A percentile compares a stretch with the other conserved stretches of the same genome.
These are phyloP conservation scores for Chromobotia macracanthus DNA, from an alignment of 2,797 vertebrate genomes.

Conservation along the genomic window DNA sequence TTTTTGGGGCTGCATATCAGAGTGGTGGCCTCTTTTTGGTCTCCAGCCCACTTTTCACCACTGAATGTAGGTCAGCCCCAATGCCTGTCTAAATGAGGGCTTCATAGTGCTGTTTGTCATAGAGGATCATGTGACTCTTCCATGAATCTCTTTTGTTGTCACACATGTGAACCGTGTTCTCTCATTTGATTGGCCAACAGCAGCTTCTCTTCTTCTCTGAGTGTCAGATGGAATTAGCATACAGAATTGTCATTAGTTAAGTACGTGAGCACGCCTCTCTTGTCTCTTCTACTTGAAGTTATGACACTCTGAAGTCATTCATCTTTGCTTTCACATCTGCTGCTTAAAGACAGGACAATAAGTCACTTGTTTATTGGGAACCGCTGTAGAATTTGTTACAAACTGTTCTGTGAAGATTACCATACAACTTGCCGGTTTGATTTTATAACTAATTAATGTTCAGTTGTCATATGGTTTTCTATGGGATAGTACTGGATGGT, in stretches of 20 bases:
- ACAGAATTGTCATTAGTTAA: conserved; percentile 50
- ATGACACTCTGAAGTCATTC: conserved; percentile 22
- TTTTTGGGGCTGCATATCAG: conserved; percentile 67
- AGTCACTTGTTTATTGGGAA: neutral
- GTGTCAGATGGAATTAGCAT: conserved; percentile 56
- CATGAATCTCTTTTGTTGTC: conserved; percentile 68
- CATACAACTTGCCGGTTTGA: too few species aligned
- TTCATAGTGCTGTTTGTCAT: conserved; percentile 70
- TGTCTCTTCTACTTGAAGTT: neutral
- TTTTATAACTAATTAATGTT: too few species aligned
- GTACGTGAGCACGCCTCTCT: conserved; percentile 28
- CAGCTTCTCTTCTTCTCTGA: conserved; percentile 29
- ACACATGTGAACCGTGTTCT: conserved; percentile 38
- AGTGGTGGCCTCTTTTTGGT: conserved; percentile 72
- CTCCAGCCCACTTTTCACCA: too few species aligned
- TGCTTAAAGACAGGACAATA: neutral
- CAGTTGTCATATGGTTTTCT: too few species aligned
- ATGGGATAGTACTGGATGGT: too few species aligned
- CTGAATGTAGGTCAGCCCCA: conserved; percentile 75
- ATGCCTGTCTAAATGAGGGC: conserved; percentile 68
- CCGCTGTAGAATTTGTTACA: neutral
- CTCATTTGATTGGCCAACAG: conserved; percentile 51
- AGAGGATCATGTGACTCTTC: conserved; percentile 67
- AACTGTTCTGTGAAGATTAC: too few species aligned
- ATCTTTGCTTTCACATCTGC: neutral